These are phyloP conservation scores for Pelecanoides urinatrix DNA, from an alignment of 2,113 vertebrate species.

Conservation along the genomic window DNA sequence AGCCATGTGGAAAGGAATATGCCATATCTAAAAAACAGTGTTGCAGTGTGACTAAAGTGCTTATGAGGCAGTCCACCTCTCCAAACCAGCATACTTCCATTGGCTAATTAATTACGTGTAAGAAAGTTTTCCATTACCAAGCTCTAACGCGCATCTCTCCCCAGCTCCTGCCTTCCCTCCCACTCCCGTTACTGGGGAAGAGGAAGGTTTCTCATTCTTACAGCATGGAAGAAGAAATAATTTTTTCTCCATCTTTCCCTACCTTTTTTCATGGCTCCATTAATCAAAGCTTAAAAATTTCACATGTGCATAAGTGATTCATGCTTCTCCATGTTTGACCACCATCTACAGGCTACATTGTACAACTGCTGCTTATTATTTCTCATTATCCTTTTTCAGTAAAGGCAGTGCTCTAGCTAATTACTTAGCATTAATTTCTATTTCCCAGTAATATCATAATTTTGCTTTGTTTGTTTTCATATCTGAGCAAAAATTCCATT, in stretches of 20 bases:
- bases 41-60: background rate
- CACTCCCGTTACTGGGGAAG: background rate
- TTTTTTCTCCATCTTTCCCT: background rate
- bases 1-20: background rate
- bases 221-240: background rate
- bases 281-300: background rate
- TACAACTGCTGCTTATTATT: background rate
- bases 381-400: background rate
- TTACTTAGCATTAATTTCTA: background rate
- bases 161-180: background rate
- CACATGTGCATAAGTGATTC: background rate
- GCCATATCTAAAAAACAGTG: background rate
- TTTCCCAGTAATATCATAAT: background rate
- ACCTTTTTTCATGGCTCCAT: background rate
- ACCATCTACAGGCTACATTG: background rate
- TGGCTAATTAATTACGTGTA: background rate
- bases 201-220: background rate
- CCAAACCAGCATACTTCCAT: background rate
- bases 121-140: background rate
- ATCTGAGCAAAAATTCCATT: background rate
- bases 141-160: background rate
- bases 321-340: background rate
- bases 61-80: background rate
- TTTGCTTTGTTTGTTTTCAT: slow-evolving; percentile 25
- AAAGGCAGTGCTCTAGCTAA: background rate